These are phyloP conservation scores for Rhyzopertha dominica DNA, from an alignment of 1,140 invertebrate genomes.

Conservation along the genomic window DNA sequence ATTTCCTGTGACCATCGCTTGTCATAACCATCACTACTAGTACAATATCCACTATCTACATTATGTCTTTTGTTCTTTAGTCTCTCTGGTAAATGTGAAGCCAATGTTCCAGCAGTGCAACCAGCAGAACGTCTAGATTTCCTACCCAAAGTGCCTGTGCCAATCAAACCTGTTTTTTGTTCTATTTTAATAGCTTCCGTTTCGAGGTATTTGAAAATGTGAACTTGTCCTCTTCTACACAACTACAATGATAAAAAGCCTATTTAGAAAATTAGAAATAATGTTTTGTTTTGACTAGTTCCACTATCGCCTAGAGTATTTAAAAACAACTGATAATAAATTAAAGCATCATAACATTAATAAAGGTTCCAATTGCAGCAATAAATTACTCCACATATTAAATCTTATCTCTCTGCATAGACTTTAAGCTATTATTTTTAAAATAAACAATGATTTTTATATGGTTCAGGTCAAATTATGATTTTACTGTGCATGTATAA, in stretches of 20 bases:
- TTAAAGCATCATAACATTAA: too few species aligned
- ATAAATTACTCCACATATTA: too few species aligned
- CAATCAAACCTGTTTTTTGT: constrained; percentile 41
- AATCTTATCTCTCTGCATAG: too few species aligned
- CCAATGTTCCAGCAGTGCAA: constrained; percentile 31
- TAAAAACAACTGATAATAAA: too few species aligned
- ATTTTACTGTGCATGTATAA: too few species aligned
- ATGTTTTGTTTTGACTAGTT: too few species aligned
- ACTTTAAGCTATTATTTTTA: too few species aligned
- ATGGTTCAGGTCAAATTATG: too few species aligned
- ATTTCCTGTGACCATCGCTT: constrained; percentile 84
- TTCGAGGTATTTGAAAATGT: constrained; percentile 92
- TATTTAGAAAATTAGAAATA: too few species aligned
- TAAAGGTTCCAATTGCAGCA: too few species aligned
- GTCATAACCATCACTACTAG: constrained; percentile 71
- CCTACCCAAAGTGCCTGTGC: constrained; percentile 43
- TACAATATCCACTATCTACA: constrained; percentile 85
- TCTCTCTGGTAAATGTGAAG: constrained; percentile 30
- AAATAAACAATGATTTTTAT: too few species aligned
- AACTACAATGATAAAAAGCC: constrained; percentile 58
- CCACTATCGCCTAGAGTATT: too few species aligned
- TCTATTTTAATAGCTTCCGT: constrained; percentile 73
- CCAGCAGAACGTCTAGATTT: constrained; percentile 32
- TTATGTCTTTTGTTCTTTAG: constrained; percentile 63
- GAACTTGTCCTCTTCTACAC: constrained; percentile 84